Evolutionary conservation across 2,797 vertebrate genomes (phyloP), one percentile per base, ranked within the genome.

Genomic region (Allochrocebus solatus): DNA sequence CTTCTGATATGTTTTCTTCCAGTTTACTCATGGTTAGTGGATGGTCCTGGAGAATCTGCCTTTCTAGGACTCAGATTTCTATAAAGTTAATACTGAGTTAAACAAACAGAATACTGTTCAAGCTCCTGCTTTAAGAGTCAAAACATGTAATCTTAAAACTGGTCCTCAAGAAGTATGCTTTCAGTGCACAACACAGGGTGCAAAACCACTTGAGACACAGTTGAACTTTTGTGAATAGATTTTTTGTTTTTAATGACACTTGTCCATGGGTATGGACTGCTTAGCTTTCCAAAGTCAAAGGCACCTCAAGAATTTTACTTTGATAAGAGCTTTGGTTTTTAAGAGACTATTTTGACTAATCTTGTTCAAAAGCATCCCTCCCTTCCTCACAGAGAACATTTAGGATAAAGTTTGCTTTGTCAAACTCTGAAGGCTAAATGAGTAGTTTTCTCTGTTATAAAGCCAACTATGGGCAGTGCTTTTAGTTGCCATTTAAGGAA

Each of bases 281-380:
- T 50, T 96, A 75, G 17, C 72, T 94, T 94, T 88, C n/a, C 85
- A 76, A 36, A 76, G 55, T 85, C 78, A 83, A 92, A 87, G 46
- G 28, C 53, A 39, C 30, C 61, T 82, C 33, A 85, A 72, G 53
- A 93, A 91, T 96, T 84, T 78, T 81, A 43, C 67, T 97, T 95
- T 96, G 59, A 19, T 85, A 80, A 91, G 70, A 86, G 46, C 16
- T 76, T 97, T 91, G 46, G n/a, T 76, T 91, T 95, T 92, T 83
- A 82, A 96, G 39, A 81, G 61, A 89, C 74, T 33, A 36, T 95
- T 92, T 93, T 79, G 39, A 87, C 39, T 64, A 80, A 64, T 41
- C 28, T 87, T 19, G 82, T 57, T 92, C 24, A 57, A 86, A 85
- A 75, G 43, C 7, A 16, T 81, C 33, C 70, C 78, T 22, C 14